Evolutionary conservation across 2,888 invertebrate species (phyloP).

Genomic region (Cephalotes varians): DNA sequence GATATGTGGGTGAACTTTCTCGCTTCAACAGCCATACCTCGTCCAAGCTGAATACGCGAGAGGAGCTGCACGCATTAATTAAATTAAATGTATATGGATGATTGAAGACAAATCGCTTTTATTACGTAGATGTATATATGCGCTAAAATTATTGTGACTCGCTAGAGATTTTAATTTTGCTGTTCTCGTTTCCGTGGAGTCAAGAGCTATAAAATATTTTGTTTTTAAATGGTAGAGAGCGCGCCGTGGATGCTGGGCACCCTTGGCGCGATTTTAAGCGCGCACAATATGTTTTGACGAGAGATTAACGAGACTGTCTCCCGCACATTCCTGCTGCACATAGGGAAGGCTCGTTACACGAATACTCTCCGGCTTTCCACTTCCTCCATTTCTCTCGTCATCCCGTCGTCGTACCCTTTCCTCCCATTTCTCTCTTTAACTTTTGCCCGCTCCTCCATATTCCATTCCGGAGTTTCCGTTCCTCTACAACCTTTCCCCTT

Average conservation of each 20-base stretch:
- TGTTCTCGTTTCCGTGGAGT: background rate
- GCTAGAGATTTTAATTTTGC: background rate
- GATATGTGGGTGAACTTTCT: conserved; percentile 32
- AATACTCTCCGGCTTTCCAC: conserved; percentile 40
- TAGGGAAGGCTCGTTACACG: conserved; percentile 49
- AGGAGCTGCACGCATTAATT: background rate
- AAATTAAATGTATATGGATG: background rate
- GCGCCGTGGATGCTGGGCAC: conserved; percentile 1
- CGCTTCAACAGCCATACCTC: conserved; percentile 21
- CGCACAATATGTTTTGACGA: conserved; percentile 73
- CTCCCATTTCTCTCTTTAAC: conserved; percentile 57
- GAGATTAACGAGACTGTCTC: conserved; percentile 73
- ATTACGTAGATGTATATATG: background rate
- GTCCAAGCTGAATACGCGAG: background rate
- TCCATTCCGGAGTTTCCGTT: conserved; percentile 48
- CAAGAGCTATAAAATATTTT: conserved; percentile 17
- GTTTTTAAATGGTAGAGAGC: background rate
- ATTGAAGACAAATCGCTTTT: background rate
- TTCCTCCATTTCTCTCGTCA: conserved; percentile 51
- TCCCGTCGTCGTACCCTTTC: conserved; percentile 46
- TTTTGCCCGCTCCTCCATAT: conserved; percentile 43
- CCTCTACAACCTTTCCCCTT: conserved; percentile 50
- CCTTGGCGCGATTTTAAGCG: conserved; percentile 60
- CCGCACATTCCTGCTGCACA: conserved; percentile 56
- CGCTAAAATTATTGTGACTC: background rate